Evolutionary conservation across 2,888 invertebrate species (phyloP), one percentile per base, ranked within the genome.

Genomic region (Aspidiotus destructor): DNA sequence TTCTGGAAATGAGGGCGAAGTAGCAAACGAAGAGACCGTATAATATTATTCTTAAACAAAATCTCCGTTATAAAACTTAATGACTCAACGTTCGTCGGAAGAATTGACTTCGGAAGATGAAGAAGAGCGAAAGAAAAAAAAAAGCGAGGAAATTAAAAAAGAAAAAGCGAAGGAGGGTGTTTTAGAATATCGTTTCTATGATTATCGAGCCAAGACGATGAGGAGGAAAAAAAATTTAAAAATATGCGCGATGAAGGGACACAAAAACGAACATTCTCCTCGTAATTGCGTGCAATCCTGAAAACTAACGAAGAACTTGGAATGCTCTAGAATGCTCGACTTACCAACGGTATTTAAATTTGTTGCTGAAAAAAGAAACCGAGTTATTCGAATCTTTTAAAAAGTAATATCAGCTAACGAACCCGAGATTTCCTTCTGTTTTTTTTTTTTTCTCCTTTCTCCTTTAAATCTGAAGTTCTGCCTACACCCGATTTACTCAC

Each of bases 51-150:
- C 58, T 65, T 65, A 65, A 65, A 65, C 65, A 65, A 65, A 65
- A 65, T 65, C 65, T 65, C 65, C 65, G 65, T 65, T 65, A 65
- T 65, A 65, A 65, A 65, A 65, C 65, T 65, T 65, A 65, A 65
- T 65, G 65, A 65, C 65, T 65, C 65, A 48, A 57, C 65, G 65
- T 65, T 65, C 42, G 58, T 48, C 58, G 65, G 58, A 58, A 65
- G 65, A 65, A 65, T 57, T 58, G 65, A 57, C 65, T 65, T 60
- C 17, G n/a, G 42, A 41, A 16, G 55, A 42, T 11, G 58, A 28
- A 58, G 5, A 58, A 28, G 28, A 16, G 13, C 17, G 13, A 40
- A 55, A 41, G 55, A 53, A 55, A 16, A 44, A 42, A 41, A 15
- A 41, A 13, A 41, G 41, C 9, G 54, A 52, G 42, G 40, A 15